Evolutionary conservation across 2,888 invertebrate species (phyloP).

Genomic region (Philopedon plagiatum): DNA sequence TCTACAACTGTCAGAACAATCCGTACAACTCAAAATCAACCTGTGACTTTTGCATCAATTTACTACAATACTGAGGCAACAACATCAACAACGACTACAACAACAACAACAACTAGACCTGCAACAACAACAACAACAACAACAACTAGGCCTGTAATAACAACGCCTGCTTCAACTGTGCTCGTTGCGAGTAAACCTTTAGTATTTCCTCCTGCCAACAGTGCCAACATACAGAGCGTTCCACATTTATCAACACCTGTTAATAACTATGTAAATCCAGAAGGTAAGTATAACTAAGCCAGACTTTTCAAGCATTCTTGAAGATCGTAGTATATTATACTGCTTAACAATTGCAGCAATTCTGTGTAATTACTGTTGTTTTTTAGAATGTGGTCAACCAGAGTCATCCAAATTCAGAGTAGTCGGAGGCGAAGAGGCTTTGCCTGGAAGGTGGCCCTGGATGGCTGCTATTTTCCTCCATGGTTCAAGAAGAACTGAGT

Average conservation of each 20-base stretch:
- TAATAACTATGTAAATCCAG: constrained; percentile 70
- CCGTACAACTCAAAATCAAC: constrained; percentile 57
- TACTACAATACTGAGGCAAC: constrained; percentile 57
- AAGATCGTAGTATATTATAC: constrained; percentile 1
- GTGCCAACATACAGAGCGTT: constrained; percentile 30
- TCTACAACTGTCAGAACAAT: constrained; percentile 60
- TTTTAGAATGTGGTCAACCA: constrained; percentile 84
- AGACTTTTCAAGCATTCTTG: background rate
- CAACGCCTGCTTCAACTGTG: constrained; percentile 9
- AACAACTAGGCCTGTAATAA: constrained; percentile 30
- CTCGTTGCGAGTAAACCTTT: too few species aligned
- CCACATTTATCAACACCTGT: constrained; percentile 33
- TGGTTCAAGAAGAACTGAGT: constrained; percentile 86
- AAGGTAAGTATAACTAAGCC: constrained; percentile 67
- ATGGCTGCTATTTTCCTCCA: constrained; percentile 95
- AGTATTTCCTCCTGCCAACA: constrained; percentile 39
- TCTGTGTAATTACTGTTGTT: background rate
- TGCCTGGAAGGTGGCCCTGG: constrained; percentile 95
- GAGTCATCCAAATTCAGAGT: constrained; percentile 89
- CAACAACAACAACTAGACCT: constrained; percentile 27
- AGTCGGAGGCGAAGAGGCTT: constrained; percentile 89
- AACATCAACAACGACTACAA: constrained; percentile 41
- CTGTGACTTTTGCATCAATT: constrained; percentile 56
- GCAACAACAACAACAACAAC: constrained; percentile 26
- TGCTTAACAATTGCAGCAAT: background rate